Conservation (phyloP, 2,888 invertebrate species). For the Zygaena filipendulae region DNA sequence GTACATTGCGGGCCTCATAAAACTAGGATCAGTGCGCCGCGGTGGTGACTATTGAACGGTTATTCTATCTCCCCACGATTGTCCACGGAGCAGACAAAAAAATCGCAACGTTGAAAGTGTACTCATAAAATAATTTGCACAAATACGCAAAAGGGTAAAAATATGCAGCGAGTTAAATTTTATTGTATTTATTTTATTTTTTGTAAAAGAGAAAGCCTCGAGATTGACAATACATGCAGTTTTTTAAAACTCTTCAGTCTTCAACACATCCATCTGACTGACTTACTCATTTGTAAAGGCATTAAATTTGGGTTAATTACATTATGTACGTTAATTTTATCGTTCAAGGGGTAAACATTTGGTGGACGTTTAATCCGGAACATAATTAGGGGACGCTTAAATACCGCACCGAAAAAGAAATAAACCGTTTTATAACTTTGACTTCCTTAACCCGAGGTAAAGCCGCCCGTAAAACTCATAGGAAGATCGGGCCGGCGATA, state of each 20-base stretch:
- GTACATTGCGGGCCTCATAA: conserved; percentile 32
- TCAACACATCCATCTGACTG: too few species aligned
- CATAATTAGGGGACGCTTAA: conserved; percentile 47
- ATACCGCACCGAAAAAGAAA: conserved; percentile 52
- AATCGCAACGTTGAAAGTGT: conserved; percentile 38
- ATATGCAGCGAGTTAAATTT: conserved; percentile 38
- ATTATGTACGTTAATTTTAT: too few species aligned
- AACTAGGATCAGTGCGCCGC: conserved; percentile 29
- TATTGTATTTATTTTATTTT: too few species aligned
- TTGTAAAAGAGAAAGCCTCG: too few species aligned
- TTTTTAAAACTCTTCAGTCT: too few species aligned
- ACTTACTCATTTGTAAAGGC: too few species aligned
- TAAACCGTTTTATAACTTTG: conserved; percentile 64
- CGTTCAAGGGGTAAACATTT: conserved; percentile 20
- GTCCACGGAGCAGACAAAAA: too few species aligned
- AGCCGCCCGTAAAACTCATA: conserved; percentile 62
- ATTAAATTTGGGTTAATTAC: too few species aligned
- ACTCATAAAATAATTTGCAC: conserved; percentile 65
- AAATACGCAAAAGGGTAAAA: conserved; percentile 64
- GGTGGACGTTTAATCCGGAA: conserved; percentile 34
- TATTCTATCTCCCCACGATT: conserved; percentile 30
- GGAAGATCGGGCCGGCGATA: conserved; percentile 64
- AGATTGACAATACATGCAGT: too few species aligned
- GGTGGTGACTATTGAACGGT: conserved; percentile 26
- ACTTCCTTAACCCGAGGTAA: conserved; percentile 61